phyloP scores from a whole-genome alignment of 1,140 invertebrate species.

The Sitophilus oryzae region DNA sequence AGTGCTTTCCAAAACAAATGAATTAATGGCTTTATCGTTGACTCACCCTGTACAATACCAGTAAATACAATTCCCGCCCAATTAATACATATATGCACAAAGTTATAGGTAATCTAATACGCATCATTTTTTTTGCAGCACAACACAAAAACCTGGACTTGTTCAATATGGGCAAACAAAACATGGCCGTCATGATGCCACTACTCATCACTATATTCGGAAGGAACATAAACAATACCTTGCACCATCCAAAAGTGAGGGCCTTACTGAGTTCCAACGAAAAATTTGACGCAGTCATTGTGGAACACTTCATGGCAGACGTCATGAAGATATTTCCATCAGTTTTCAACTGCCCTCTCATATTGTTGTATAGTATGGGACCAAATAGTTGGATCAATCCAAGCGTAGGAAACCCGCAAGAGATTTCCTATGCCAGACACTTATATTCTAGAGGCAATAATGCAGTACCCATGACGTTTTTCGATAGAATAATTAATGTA shows the following conservation, averaged over 20 bases:
- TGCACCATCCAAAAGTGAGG: slow-evolving; percentile 23
- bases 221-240: background rate
- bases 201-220: too few relatives aligned
- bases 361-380: slow-evolving; percentile 45
- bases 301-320: slow-evolving; percentile 62
- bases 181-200: too few relatives aligned
- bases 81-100: too few relatives aligned
- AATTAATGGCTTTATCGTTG: too few relatives aligned
- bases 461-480: too few relatives aligned
- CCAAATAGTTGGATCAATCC: slow-evolving; percentile 25
- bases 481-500: slow-evolving; percentile 45
- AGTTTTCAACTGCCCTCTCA: slow-evolving; percentile 55
- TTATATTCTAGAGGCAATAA: slow-evolving; percentile 31
- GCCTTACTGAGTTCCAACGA: slow-evolving; percentile 30
- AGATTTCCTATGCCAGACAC: slow-evolving; percentile 35
- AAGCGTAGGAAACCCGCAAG: slow-evolving; percentile 41
- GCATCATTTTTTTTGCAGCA: too few relatives aligned
- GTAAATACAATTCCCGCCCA: too few relatives aligned
- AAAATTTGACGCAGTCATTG: slow-evolving; percentile 59
- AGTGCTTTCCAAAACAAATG: too few relatives aligned
- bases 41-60: too few relatives aligned
- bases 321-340: slow-evolving; percentile 58
- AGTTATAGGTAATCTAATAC: too few relatives aligned
- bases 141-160: too few relatives aligned
- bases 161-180: too few relatives aligned